Evolutionary conservation across 2,888 invertebrate species (phyloP).

Genomic region (Gymnocheta viridis): DNA sequence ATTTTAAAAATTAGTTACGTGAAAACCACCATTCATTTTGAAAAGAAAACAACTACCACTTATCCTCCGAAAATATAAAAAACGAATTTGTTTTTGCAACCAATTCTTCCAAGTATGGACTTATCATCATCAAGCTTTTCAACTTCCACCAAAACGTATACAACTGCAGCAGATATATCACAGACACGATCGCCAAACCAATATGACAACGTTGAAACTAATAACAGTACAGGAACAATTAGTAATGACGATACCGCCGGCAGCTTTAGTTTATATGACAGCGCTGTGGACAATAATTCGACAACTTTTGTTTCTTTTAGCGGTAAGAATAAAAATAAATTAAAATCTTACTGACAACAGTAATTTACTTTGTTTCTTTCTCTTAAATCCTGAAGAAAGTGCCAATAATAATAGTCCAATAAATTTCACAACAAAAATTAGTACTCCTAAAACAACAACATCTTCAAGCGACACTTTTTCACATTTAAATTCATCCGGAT

Average conservation of each 20-base stretch:
- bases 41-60: conserved; percentile 30
- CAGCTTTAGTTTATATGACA: conserved; percentile 77
- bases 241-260: conserved; percentile 59
- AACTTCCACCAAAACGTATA: conserved; percentile 69
- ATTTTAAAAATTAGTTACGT: conserved; percentile 39
- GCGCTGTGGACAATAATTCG: conserved; percentile 77
- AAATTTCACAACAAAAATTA: conserved; percentile 50
- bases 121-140: conserved; percentile 69
- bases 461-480: conserved; percentile 68
- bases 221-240: conserved; percentile 49
- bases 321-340: conserved; percentile 73
- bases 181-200: not conserved
- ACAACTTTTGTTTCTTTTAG: conserved; percentile 76
- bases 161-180: conserved; percentile 57
- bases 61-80: conserved; percentile 65
- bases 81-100: conserved; percentile 71
- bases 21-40: conserved; percentile 21
- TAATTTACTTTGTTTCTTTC: conserved; percentile 8
- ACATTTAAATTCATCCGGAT: conserved; percentile 72
- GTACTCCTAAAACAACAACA: conserved; percentile 58
- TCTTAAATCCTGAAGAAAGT: conserved; percentile 74
- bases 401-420: conserved; percentile 72
- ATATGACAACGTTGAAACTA: conserved; percentile 2
- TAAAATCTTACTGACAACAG: not conserved
- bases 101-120: conserved; percentile 72